Conservation (phyloP, 2,113 vertebrate genomes). For the Anser cygnoides region DNA sequence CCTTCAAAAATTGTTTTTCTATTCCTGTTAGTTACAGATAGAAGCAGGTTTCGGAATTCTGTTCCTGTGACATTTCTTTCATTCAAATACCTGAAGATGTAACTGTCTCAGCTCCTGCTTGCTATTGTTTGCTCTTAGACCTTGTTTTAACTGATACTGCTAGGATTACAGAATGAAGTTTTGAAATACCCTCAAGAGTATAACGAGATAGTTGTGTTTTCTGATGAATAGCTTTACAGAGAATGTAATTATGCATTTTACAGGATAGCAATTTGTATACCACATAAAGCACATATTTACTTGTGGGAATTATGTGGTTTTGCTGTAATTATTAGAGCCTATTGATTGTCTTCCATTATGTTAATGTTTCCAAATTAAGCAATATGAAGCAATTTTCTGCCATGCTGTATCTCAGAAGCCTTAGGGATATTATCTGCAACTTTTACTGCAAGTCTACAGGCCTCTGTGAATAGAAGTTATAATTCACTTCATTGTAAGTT, state of each 20-base stretch:
- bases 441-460: constrained; percentile 17
- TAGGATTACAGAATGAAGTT: constrained; percentile 29
- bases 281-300: constrained; percentile 64
- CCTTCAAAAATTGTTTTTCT: not conserved
- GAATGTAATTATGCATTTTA: constrained; percentile 68
- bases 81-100: not conserved
- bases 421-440: constrained; percentile 48
- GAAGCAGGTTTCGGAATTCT: not conserved
- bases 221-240: constrained; percentile 65
- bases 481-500: constrained; percentile 32
- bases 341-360: constrained; percentile 73
- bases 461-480: constrained; percentile 50
- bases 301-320: constrained; percentile 65
- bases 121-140: constrained; percentile 8
- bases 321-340: constrained; percentile 74
- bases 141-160: constrained; percentile 20
- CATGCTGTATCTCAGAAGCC: constrained; percentile 41
- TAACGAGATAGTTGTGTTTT: constrained; percentile 62
- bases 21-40: not conserved
- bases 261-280: constrained; percentile 64
- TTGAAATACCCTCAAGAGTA: constrained; percentile 59
- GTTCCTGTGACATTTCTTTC: not conserved
- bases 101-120: not conserved
- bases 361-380: constrained; percentile 73
- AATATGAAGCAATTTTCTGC: constrained; percentile 64